phyloP scores from a whole-genome alignment of 2,888 invertebrate species.

The Mythimna ferrago region DNA sequence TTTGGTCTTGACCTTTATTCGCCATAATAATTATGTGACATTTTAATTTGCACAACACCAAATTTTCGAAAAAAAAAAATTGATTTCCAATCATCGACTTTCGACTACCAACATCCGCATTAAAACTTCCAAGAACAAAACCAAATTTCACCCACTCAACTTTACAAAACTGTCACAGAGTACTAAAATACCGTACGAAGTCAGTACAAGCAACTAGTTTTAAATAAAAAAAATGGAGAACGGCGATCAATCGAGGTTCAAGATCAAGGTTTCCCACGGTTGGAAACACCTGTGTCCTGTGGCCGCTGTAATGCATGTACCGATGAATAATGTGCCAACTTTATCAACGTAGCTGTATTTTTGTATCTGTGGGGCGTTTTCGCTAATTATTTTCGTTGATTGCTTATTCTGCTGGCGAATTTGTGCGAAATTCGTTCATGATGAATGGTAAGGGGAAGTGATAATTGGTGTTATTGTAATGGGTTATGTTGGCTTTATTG shows the following conservation, averaged over 20 bases:
- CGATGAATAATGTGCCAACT: conserved; percentile 50
- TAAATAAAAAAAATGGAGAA: conserved; percentile 68
- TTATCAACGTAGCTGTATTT: conserved; percentile 49
- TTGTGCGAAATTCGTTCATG: conserved; percentile 7
- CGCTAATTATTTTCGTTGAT: conserved; percentile 40
- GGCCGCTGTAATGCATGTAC: conserved; percentile 42
- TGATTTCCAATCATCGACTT: neutral
- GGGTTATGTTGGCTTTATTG: neutral
- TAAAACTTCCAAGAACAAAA: neutral
- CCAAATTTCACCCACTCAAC: neutral
- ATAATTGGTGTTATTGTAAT: conserved; percentile 7
- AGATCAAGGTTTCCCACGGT: conserved; percentile 86
- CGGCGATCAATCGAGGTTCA: conserved; percentile 75
- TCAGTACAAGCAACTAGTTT: conserved; percentile 50
- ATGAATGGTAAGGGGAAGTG: neutral
- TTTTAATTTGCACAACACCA: neutral
- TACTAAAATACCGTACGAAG: conserved; percentile 39
- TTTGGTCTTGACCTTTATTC: neutral
- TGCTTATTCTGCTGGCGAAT: neutral
- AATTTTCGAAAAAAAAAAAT: neutral
- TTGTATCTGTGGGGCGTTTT: conserved; percentile 14
- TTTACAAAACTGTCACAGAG: neutral
- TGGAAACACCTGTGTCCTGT: conserved; percentile 83
- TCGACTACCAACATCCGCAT: neutral
- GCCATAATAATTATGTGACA: neutral